Evolutionary conservation across 2,888 invertebrate genomes (phyloP).

Genomic region (Octodonta nipae): DNA sequence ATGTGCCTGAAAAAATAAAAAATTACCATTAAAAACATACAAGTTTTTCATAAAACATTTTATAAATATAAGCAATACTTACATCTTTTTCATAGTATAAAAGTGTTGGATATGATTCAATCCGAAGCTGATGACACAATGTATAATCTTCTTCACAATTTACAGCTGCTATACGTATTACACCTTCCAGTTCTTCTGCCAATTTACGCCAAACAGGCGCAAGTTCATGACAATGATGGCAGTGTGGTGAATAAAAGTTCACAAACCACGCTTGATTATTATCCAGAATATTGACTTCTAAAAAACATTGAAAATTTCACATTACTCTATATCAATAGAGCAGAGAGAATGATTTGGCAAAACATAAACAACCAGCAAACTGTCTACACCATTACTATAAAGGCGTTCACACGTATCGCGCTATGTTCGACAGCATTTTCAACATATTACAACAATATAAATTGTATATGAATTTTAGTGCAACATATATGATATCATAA

Average conservation of each 20-base stretch:
- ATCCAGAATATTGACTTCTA: conserved; percentile 36
- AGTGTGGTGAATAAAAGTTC: conserved; percentile 78
- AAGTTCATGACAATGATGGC: conserved; percentile 71
- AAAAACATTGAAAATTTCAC: conserved; percentile 11
- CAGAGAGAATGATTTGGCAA: too few relatives aligned
- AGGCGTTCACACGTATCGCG: too few relatives aligned
- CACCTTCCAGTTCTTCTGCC: conserved; percentile 63
- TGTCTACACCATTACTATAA: too few relatives aligned
- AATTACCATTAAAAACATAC: conserved; percentile 1
- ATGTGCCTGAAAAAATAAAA: conserved; percentile 35
- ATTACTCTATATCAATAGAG: too few relatives aligned
- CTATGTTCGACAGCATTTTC: too few relatives aligned
- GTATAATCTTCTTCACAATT: conserved; percentile 77
- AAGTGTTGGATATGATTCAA: conserved; percentile 62
- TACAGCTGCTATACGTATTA: conserved; percentile 66
- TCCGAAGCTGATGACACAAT: conserved; percentile 61
- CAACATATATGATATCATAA: too few relatives aligned
- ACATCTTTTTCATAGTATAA: conserved; percentile 46
- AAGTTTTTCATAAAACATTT: conserved; percentile 1
- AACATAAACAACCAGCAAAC: too few relatives aligned
- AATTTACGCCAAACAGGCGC: conserved; percentile 72
- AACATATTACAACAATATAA: too few relatives aligned
- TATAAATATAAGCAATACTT: conserved; percentile 6
- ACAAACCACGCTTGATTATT: conserved; percentile 66
- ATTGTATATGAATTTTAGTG: too few relatives aligned